Conservation (phyloP, 2,888 invertebrate genomes). For the Kuschelorhynchus macadamiae region DNA sequence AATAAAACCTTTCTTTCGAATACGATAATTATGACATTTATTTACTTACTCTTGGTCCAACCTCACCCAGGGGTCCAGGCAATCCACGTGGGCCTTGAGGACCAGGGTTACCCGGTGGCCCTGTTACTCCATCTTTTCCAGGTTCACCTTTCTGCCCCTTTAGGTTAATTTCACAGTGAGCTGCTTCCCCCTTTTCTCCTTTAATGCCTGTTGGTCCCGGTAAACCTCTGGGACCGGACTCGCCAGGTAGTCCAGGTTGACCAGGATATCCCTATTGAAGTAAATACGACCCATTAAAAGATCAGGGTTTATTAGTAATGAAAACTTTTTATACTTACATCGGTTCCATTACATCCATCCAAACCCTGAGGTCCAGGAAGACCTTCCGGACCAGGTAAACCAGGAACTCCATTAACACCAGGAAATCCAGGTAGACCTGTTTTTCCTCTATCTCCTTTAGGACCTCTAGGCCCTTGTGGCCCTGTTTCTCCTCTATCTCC, state of each 20-base stretch:
- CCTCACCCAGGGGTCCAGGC: conserved; percentile 66
- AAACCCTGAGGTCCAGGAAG: conserved; percentile 86
- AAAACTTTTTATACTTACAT: conserved; percentile 74
- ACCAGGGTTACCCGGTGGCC: conserved; percentile 77
- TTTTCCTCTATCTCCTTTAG: conserved; percentile 88
- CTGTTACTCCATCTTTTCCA: conserved; percentile 81
- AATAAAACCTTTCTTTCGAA: no score
- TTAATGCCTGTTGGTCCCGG: conserved; percentile 77
- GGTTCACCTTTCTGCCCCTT: conserved; percentile 92
- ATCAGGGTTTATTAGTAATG: background rate
- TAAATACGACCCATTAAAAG: background rate
- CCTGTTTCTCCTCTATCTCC: conserved; percentile 92
- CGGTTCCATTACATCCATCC: conserved; percentile 97
- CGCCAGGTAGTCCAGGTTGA: conserved; percentile 77
- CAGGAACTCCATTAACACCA: conserved; percentile 82
- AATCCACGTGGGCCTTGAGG: conserved; percentile 76
- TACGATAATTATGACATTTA: no score
- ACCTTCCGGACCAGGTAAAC: conserved; percentile 79
- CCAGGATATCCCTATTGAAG: conserved; percentile 79
- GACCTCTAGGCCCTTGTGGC: conserved; percentile 83
- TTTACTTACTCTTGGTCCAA: conserved; percentile 26
- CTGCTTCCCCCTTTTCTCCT: conserved; percentile 87
- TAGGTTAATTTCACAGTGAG: conserved; percentile 77
- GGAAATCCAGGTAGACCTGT: conserved; percentile 90
- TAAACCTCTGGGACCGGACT: conserved; percentile 82